Conservation (phyloP, 2,113 vertebrate species). For the Felis chaus region DNA sequence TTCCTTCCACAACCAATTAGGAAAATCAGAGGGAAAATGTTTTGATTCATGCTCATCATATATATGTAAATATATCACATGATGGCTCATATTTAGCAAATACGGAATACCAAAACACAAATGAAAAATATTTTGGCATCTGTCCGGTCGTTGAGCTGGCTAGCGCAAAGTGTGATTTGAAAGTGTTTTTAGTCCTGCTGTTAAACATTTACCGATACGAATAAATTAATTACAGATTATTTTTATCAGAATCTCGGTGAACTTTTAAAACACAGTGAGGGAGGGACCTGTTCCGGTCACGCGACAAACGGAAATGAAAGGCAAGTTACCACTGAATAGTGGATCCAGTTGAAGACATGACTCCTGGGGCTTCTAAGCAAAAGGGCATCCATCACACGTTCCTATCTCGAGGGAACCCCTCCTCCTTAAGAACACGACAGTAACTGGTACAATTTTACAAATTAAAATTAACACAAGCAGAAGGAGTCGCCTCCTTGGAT, state of each 20-base stretch:
- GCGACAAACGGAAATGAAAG: neutral
- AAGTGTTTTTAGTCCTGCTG: conserved; percentile 71
- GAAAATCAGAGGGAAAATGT: conserved; percentile 79
- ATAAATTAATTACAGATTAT: conserved; percentile 76
- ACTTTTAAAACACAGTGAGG: conserved; percentile 52
- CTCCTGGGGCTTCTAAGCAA: neutral
- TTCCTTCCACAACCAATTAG: conserved; percentile 79
- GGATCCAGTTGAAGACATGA: neutral
- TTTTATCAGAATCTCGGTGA: conserved; percentile 54
- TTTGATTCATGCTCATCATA: conserved; percentile 80
- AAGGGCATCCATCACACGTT: fast-evolving
- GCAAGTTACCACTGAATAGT: neutral
- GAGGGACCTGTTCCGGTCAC: neutral
- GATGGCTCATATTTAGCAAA: conserved; percentile 75
- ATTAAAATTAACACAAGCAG: neutral
- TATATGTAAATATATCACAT: conserved; percentile 79
- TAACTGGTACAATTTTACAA: neutral
- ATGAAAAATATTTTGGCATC: conserved; percentile 76
- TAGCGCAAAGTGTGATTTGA: conserved; percentile 54
- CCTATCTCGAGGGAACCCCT: neutral
- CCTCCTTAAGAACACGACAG: neutral
- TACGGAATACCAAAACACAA: conserved; percentile 74
- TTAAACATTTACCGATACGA: conserved; percentile 54
- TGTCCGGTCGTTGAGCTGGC: conserved; percentile 68
- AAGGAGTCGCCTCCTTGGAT: neutral